A percentile compares a stretch with the other conserved stretches of the same genome.
Evolutionary conservation across 2,888 invertebrate genomes (phyloP).

Genomic region (Agrochola circellaris): DNA sequence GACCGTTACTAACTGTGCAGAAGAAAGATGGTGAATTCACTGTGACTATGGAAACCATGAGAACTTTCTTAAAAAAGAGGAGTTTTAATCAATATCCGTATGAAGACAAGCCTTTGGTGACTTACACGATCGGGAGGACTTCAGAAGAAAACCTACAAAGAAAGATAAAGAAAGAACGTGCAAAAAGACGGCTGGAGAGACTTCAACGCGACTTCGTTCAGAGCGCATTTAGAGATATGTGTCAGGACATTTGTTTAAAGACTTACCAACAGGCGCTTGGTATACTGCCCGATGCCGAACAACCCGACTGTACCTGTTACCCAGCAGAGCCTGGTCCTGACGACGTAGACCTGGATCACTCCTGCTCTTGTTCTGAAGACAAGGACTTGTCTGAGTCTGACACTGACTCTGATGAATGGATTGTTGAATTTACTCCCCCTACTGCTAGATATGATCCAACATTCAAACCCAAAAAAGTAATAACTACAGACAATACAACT

Average conservation of each 20-base stretch:
- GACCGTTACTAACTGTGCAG: conserved; percentile 83
- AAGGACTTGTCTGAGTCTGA: conserved; percentile 77
- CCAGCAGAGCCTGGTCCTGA: conserved; percentile 77
- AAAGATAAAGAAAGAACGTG: conserved; percentile 81
- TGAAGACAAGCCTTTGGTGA: conserved; percentile 84
- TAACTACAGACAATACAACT: conserved; percentile 72
- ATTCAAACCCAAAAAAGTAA: conserved; percentile 78
- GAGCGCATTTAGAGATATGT: conserved; percentile 85
- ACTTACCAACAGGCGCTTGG: conserved; percentile 87
- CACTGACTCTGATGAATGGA: conserved; percentile 87
- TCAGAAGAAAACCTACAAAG: conserved; percentile 85
- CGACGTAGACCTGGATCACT: conserved; percentile 75
- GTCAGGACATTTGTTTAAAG: conserved; percentile 85
- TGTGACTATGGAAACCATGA: conserved; percentile 88
- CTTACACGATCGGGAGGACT: conserved; percentile 85
- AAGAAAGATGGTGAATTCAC: conserved; percentile 86
- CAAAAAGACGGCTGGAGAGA: conserved; percentile 82
- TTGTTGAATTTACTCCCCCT: conserved; percentile 88
- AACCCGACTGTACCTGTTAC: conserved; percentile 82
- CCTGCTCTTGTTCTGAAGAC: conserved; percentile 86
- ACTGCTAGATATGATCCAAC: conserved; percentile 81
- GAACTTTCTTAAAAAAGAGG: conserved; percentile 79
- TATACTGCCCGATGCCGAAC: conserved; percentile 81
- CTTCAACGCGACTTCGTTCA: conserved; percentile 84
- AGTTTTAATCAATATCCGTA: conserved; percentile 84